Evolutionary conservation across 2,113 vertebrate genomes (phyloP).

Genomic region (Struthidea cinerea): DNA sequence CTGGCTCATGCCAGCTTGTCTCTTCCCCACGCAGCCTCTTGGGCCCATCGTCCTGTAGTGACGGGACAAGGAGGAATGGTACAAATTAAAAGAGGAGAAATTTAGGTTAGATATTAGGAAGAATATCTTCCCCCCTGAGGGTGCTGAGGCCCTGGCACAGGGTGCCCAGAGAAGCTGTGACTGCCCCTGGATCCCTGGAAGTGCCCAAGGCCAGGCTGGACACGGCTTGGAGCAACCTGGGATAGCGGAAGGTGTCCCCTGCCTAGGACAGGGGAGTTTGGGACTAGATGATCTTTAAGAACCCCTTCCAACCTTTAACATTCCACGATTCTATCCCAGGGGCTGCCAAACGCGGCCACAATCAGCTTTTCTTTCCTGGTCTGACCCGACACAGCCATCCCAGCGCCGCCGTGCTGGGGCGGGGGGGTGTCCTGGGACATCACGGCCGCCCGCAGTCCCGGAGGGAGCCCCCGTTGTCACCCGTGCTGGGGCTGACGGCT

Average conservation of each 20-base stretch:
- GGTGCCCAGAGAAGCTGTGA: neutral
- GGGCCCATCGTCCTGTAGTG: neutral
- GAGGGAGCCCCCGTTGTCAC: neutral
- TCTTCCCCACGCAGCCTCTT: neutral
- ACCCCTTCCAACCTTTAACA: neutral
- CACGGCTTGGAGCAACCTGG: fast-evolving
- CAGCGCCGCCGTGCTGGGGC: neutral
- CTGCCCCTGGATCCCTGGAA: neutral
- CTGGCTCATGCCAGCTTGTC: fast-evolving
- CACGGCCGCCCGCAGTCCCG: neutral
- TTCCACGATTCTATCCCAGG: fast-evolving
- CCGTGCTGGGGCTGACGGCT: fast-evolving
- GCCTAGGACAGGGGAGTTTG: neutral
- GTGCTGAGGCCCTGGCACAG: neutral
- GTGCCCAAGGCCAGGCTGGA: fast-evolving
- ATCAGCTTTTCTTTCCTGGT: fast-evolving
- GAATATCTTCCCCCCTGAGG: neutral
- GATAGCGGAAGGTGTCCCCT: fast-evolving
- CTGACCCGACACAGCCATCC: fast-evolving
- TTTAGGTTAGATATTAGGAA: no score
- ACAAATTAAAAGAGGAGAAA: neutral
- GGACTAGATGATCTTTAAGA: no score
- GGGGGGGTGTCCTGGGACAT: fast-evolving
- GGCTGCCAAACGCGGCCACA: neutral
- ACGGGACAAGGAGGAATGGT: neutral